Percentiles rank a stretch among this genome's conserved stretches.
phyloP scores from a whole-genome alignment of 2,797 vertebrate species.

The Dendrocincla fuliginosa region DNA sequence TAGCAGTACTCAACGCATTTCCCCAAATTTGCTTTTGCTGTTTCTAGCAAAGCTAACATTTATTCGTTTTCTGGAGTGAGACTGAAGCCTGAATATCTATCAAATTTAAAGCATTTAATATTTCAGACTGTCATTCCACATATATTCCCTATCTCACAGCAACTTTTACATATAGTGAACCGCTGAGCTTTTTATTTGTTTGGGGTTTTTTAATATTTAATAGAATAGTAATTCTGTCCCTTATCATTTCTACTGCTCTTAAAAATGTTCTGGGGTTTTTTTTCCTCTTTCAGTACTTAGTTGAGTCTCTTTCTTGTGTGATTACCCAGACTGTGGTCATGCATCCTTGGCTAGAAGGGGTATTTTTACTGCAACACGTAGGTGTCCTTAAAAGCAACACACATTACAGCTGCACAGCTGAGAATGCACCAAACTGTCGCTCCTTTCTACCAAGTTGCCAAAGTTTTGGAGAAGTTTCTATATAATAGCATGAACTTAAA shows the following conservation, averaged over 20 bases:
- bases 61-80: slow-evolving; percentile 32
- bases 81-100: not conserved
- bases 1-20: not conserved
- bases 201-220: not conserved
- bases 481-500: not conserved
- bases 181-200: not conserved
- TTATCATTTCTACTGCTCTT: not conserved
- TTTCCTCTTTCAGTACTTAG: slow-evolving; percentile 2
- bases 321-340: slow-evolving; percentile 2
- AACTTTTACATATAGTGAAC: not conserved
- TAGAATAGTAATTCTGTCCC: not conserved
- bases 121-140: not conserved
- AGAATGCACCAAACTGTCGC: slow-evolving; percentile 4
- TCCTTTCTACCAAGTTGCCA: not conserved
- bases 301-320: not conserved
- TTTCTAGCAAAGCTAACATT: slow-evolving; percentile 6
- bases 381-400: slow-evolving; percentile 34
- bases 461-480: not conserved
- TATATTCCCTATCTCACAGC: not conserved
- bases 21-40: slow-evolving; percentile 26
- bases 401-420: not conserved
- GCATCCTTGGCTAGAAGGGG: not conserved
- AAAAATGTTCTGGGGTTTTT: not conserved
- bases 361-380: slow-evolving; percentile 33
- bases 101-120: not conserved